These are phyloP conservation scores for Cheilosia urbana DNA, from an alignment of 2,888 invertebrate species.

Conservation along the genomic window DNA sequence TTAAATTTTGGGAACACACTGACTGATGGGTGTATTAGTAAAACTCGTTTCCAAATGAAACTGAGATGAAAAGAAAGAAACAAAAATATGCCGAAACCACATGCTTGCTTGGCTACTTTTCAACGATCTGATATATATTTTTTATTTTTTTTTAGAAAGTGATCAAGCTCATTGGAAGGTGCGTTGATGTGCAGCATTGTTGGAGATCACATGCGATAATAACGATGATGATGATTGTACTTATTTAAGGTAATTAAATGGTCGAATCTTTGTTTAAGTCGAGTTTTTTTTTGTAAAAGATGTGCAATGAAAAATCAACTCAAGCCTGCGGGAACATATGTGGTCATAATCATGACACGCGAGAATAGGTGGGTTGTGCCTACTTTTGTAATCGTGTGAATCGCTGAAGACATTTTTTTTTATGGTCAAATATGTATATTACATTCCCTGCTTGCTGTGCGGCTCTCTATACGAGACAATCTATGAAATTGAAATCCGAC, in stretches of 20 bases:
- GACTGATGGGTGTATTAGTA: background rate
- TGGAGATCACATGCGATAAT: background rate
- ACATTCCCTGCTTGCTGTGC: too few relatives aligned
- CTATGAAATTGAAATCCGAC: too few relatives aligned
- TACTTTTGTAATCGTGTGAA: too few relatives aligned
- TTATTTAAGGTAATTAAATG: conserved; percentile 17
- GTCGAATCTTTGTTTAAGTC: too few relatives aligned
- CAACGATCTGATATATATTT: conserved; percentile 4
- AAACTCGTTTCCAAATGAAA: conserved; percentile 6
- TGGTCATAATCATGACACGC: too few relatives aligned
- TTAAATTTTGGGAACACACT: conserved; percentile 28
- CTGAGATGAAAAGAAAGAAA: background rate
- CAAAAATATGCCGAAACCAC: conserved; percentile 6
- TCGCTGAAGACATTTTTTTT: too few relatives aligned
- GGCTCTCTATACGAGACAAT: too few relatives aligned
- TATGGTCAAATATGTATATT: too few relatives aligned
- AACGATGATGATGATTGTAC: conserved; percentile 24
- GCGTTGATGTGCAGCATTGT: conserved; percentile 1
- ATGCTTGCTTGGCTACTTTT: conserved; percentile 37
- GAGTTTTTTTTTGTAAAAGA: too few relatives aligned
- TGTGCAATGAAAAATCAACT: too few relatives aligned
- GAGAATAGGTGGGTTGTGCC: too few relatives aligned
- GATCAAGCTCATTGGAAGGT: conserved; percentile 28
- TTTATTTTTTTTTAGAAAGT: conserved; percentile 50
- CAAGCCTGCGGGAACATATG: too few relatives aligned